A percentile compares a stretch with the other conserved stretches of the same genome.
Evolutionary conservation across 2,888 invertebrate genomes (phyloP).

Genomic region (Scaptomyza reducta): DNA sequence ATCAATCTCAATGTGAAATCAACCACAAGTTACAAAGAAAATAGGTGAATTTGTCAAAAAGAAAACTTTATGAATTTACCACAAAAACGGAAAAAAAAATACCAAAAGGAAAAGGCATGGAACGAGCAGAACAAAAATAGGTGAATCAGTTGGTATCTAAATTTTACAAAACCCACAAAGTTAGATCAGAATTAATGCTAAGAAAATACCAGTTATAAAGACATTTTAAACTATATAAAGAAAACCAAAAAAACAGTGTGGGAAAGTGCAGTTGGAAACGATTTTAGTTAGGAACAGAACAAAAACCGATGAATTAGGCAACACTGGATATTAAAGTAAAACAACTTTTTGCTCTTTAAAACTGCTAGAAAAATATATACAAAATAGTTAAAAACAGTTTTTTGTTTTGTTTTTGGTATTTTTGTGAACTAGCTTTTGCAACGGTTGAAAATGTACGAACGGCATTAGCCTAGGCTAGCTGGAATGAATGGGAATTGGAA

Average conservation of each 20-base stretch:
- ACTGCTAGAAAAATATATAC: background rate
- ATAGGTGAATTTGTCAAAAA: background rate
- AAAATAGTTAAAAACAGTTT: background rate
- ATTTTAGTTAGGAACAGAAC: too few species aligned
- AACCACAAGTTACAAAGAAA: background rate
- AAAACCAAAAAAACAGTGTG: slow-evolving; percentile 3
- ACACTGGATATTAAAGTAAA: slow-evolving; percentile 8
- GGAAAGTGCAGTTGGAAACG: background rate
- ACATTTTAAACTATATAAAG: background rate
- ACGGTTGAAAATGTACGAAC: slow-evolving; percentile 7
- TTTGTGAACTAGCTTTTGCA: background rate
- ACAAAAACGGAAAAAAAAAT: too few species aligned
- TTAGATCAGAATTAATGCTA: background rate
- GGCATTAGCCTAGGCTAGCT: too few species aligned
- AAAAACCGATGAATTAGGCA: background rate
- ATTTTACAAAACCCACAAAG: background rate
- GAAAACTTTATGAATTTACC: background rate
- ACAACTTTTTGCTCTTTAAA: too few species aligned
- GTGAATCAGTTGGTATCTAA: background rate
- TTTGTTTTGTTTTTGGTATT: background rate
- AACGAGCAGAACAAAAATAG: background rate
- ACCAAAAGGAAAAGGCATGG: background rate
- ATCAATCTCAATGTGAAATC: slow-evolving; percentile 14
- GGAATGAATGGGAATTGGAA: too few species aligned
- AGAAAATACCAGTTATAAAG: background rate